These are phyloP conservation scores for Ptilonorhynchus violaceus DNA, from an alignment of 2,113 vertebrate species.

Conservation along the genomic window DNA sequence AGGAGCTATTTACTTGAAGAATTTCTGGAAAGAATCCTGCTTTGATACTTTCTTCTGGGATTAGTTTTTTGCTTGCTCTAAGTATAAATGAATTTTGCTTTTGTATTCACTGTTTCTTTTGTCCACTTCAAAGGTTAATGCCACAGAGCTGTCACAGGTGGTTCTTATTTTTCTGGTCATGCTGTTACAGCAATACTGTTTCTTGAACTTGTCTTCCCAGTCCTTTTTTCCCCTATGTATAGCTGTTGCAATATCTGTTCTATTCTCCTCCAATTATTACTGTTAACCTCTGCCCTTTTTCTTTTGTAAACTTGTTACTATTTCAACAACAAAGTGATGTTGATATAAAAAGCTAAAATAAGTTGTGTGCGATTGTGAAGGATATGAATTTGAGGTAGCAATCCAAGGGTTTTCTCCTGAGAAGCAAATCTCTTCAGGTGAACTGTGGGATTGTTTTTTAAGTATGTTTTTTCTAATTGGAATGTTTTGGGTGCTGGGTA, in stretches of 20 bases:
- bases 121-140: slow-evolving; percentile 60
- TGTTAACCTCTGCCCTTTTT: slow-evolving; percentile 49
- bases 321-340: slow-evolving; percentile 56
- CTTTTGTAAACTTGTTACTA: slow-evolving; percentile 51
- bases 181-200: slow-evolving; percentile 41
- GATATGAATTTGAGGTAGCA: slow-evolving; percentile 26
- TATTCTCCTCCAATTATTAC: slow-evolving; percentile 53
- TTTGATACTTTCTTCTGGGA: slow-evolving; percentile 63
- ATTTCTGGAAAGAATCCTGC: slow-evolving; percentile 52
- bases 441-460: slow-evolving; percentile 22
- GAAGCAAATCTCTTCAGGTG: slow-evolving; percentile 17
- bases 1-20: slow-evolving; percentile 61
- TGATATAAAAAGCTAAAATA: slow-evolving; percentile 55
- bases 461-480: not conserved
- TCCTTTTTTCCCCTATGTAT: slow-evolving; percentile 42
- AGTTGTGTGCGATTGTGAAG: slow-evolving; percentile 36
- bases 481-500: slow-evolving; percentile 24
- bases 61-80: slow-evolving; percentile 50
- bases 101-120: slow-evolving; percentile 48
- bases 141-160: slow-evolving; percentile 47
- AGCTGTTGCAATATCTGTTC: slow-evolving; percentile 35
- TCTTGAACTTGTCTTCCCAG: slow-evolving; percentile 54
- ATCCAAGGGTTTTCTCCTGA: slow-evolving; percentile 14
- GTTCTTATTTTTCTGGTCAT: slow-evolving; percentile 61
- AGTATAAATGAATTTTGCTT: slow-evolving; percentile 54